Percentiles rank a stretch among this genome's conserved stretches.
Evolutionary conservation across 2,113 vertebrate species (phyloP).

Genomic region (Entelurus aequoreus): DNA sequence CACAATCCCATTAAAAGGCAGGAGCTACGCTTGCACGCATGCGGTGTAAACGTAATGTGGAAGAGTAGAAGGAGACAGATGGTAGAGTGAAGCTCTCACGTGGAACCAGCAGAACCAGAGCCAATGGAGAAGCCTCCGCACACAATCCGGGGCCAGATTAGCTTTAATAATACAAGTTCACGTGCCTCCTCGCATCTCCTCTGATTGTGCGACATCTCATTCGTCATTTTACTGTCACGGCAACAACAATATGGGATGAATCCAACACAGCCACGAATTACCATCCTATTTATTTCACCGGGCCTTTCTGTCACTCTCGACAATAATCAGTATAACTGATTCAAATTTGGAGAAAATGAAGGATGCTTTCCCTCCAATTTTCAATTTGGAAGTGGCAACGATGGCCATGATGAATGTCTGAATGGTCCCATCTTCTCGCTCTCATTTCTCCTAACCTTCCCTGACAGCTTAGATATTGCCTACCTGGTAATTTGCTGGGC

Average conservation of each 20-base stretch:
- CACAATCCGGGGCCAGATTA: constrained; percentile 48
- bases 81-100: constrained; percentile 64
- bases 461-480: constrained; percentile 94
- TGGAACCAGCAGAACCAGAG: constrained; percentile 52
- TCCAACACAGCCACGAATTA: constrained; percentile 55
- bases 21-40: constrained; percentile 54
- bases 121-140: constrained; percentile 53
- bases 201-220: constrained; percentile 18
- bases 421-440: constrained; percentile 85
- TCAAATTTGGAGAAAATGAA: constrained; percentile 81
- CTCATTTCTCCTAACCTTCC: constrained; percentile 88
- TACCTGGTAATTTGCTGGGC: constrained; percentile 91
- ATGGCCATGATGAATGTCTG: constrained; percentile 90
- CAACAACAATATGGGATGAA: constrained; percentile 39
- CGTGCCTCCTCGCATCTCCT: constrained; percentile 31
- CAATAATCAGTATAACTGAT: constrained; percentile 73
- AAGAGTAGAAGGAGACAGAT: constrained; percentile 68
- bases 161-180: constrained; percentile 53
- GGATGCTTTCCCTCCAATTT: constrained; percentile 74
- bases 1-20: constrained; percentile 67
- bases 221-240: constrained; percentile 49
- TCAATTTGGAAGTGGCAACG: constrained; percentile 80
- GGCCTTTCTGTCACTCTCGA: constrained; percentile 68
- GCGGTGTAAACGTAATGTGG: constrained; percentile 58
- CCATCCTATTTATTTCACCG: constrained; percentile 57